Evolutionary conservation across 1,140 invertebrate species (phyloP).

Genomic region (Rhagoletis zephyria): DNA sequence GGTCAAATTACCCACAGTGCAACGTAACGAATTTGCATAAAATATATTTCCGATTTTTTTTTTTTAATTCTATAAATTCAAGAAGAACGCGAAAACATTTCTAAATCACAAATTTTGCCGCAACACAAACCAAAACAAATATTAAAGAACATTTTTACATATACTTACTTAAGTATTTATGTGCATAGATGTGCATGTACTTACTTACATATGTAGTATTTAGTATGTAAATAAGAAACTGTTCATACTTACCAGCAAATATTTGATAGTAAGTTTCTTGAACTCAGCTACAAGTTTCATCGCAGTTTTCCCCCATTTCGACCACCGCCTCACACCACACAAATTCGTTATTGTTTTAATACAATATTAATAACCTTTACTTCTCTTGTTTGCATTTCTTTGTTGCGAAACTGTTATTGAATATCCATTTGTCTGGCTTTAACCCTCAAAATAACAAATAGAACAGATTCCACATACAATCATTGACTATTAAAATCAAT

Average conservation of each 20-base stretch:
- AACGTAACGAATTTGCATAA: background rate
- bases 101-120: background rate
- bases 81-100: background rate
- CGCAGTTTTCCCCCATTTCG: background rate
- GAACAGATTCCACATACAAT: background rate
- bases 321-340: background rate
- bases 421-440: constrained; percentile 20
- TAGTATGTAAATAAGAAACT: no score
- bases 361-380: background rate
- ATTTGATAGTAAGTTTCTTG: background rate
- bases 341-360: background rate
- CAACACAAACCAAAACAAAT: constrained; percentile 21
- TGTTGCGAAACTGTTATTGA: background rate
- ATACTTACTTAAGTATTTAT: background rate
- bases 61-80: background rate
- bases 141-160: background rate
- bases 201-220: no score
- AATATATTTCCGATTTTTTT: background rate
- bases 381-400: background rate
- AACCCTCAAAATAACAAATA: background rate
- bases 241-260: background rate
- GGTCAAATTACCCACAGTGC: no score
- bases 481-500: constrained; percentile 28
- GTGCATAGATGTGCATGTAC: no score
- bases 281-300: background rate